Base-by-base conservation (phyloP, 2,797 vertebrate species). In the Zenarchopterus dispar region DNA sequence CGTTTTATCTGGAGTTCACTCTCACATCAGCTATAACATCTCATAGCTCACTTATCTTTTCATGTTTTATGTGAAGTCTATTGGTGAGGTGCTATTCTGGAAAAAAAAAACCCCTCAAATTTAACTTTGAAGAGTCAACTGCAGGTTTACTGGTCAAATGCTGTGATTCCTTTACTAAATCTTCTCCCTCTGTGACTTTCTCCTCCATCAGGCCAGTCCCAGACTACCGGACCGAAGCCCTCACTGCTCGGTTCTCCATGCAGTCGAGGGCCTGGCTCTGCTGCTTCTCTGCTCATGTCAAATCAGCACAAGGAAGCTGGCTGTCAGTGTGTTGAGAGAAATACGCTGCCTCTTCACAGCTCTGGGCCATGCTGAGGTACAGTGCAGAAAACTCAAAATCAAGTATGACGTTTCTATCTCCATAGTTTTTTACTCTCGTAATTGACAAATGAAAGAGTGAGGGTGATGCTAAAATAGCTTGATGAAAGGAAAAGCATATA, bases 241-340 rank as follows among this genome's bases (percentile, higher is more conserved):
- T 17, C 97, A 99, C 77, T 96, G 95, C 67, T 96, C 94, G 0
- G 97, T 99, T 5, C 92, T 99, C 28, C 97, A 99, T 0, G 97
- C 97, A 0, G 96, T 99, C 0, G 97, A 99, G 84, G 97, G 98
- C 21, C 95, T 99, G 67, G 97, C 96, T 0, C 91, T 99, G 57
- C 94, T 99, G 69, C 91, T 98, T 56, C 96, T 99, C 70, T 99
- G 98, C 84, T 98, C 96, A 16, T 98, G 97, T 91, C 97, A 98
- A 81, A 94, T 95, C 72, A 96, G 96, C 78, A 99, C 97, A 0
- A 96, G 97, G 73, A 98, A 98, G 80, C 91, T 99, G 57, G 97
- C 97, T 0, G 97, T 99, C 22, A 78, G 96, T 4, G 96, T 99
- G 57, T 94, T 99, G 64, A 93, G 95, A 86, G 98, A 99, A 89